Percentiles rank a stretch among this genome's conserved stretches.
phyloP scores from a whole-genome alignment of 2,797 vertebrate genomes.

The Brachymystax lenok region DNA sequence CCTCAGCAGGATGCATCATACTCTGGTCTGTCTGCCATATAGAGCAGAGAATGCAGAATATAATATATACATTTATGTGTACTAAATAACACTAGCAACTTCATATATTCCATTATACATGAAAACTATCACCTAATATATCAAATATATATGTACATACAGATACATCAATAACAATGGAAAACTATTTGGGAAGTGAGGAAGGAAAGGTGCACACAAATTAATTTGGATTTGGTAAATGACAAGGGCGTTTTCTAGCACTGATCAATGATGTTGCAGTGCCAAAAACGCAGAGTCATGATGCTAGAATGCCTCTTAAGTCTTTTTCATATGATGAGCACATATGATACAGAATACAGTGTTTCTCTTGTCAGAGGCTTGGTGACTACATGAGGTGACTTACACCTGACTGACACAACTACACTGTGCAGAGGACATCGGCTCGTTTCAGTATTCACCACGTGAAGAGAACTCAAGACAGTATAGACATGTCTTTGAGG shows the following conservation, averaged over 20 bases:
- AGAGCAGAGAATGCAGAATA: conserved; percentile 57
- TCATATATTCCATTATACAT: conserved; percentile 22
- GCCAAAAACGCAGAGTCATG: conserved; percentile 68
- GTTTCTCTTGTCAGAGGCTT: conserved; percentile 63
- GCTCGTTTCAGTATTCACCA: conserved; percentile 67
- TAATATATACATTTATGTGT: conserved; percentile 23
- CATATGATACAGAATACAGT: conserved; percentile 62
- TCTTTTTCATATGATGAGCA: conserved; percentile 62
- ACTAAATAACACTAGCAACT: conserved; percentile 30
- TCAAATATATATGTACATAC: conserved; percentile 54
- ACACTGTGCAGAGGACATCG: conserved; percentile 70
- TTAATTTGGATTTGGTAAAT: conserved; percentile 10
- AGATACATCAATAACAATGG: conserved; percentile 65
- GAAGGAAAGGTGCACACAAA: background rate
- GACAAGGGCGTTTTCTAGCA: background rate
- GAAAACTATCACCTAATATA: conserved; percentile 9
- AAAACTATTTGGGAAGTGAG: conserved; percentile 43
- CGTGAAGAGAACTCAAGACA: conserved; percentile 71
- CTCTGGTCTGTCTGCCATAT: conserved; percentile 59
- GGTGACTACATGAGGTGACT: conserved; percentile 69
- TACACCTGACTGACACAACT: conserved; percentile 58
- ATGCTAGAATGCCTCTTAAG: conserved; percentile 65
- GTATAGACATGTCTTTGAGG: conserved; percentile 1
- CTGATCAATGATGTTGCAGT: conserved; percentile 32
- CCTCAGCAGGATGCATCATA: conserved; percentile 22